phyloP scores from a whole-genome alignment of 2,888 invertebrate genomes.

The Eupithecia centaureata region DNA sequence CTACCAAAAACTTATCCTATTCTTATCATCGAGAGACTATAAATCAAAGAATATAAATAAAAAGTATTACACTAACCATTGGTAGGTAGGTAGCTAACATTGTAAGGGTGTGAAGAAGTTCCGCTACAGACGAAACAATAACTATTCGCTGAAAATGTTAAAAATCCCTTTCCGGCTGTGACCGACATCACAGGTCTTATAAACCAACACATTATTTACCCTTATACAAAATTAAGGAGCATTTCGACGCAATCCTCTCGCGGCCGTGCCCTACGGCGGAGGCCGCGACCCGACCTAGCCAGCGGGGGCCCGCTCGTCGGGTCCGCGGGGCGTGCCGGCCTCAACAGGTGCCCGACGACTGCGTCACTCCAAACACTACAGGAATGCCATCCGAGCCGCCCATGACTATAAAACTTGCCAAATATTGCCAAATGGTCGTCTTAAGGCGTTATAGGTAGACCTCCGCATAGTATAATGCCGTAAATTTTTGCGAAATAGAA shows the following conservation, averaged over 20 bases:
- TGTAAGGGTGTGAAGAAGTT: too few species aligned
- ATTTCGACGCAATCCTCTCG: conserved; percentile 14
- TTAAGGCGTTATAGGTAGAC: not conserved
- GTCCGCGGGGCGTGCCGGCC: conserved; percentile 32
- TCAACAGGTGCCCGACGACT: conserved; percentile 42
- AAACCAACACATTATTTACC: not conserved
- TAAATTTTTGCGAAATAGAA: too few species aligned
- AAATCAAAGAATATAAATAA: too few species aligned
- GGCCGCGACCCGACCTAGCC: conserved; percentile 39
- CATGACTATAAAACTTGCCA: not conserved
- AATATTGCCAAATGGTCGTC: not conserved
- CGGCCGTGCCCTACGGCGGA: conserved; percentile 21
- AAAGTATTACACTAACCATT: too few species aligned
- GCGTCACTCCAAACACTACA: conserved; percentile 27
- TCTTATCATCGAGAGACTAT: too few species aligned
- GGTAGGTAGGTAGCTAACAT: too few species aligned
- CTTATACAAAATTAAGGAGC: not conserved
- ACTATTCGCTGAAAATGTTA: too few species aligned
- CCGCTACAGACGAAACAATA: too few species aligned
- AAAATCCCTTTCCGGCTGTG: too few species aligned
- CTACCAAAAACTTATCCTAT: too few species aligned
- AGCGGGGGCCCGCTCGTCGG: conserved; percentile 41
- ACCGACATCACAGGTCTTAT: too few species aligned
- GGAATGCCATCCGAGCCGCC: conserved; percentile 33
- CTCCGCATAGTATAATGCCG: too few species aligned